Percentiles rank a stretch among this genome's conserved stretches.
These are phyloP conservation scores for Apodemus speciosus DNA, from an alignment of 2,113 vertebrate genomes.

Conservation along the genomic window DNA sequence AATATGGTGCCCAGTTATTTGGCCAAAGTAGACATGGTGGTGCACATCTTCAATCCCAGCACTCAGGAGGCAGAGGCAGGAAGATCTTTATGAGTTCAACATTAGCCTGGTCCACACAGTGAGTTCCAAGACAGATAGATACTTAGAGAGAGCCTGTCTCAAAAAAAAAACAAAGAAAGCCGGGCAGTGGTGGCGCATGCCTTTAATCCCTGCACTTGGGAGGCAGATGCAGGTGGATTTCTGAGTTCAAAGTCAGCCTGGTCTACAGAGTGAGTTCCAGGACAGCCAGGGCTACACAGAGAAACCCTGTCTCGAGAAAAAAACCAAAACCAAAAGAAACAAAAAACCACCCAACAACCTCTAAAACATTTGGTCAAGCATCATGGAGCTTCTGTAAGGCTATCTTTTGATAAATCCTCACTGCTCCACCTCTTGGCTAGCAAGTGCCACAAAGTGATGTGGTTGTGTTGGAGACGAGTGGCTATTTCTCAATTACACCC, in stretches of 20 bases:
- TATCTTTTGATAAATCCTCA: no score
- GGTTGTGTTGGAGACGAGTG: background rate
- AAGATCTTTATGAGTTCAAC: background rate
- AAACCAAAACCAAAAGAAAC: no score
- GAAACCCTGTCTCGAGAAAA: background rate
- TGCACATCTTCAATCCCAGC: background rate
- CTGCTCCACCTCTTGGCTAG: background rate
- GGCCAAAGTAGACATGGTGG: background rate
- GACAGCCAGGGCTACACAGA: background rate
- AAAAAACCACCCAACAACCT: background rate
- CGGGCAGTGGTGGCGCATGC: no score
- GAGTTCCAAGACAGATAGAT: background rate
- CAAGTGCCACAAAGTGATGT: background rate
- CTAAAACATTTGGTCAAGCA: background rate
- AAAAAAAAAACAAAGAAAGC: no score
- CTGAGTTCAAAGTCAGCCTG: background rate
- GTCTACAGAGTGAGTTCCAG: background rate
- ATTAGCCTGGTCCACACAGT: background rate
- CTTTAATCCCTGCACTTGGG: background rate
- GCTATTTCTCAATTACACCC: background rate
- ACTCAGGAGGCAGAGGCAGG: background rate
- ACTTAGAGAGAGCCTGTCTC: background rate
- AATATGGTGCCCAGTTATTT: background rate
- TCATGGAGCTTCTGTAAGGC: background rate
- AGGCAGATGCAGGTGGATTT: background rate